phyloP scores from a whole-genome alignment of 1,140 invertebrate species.

The Physella acuta region DNA sequence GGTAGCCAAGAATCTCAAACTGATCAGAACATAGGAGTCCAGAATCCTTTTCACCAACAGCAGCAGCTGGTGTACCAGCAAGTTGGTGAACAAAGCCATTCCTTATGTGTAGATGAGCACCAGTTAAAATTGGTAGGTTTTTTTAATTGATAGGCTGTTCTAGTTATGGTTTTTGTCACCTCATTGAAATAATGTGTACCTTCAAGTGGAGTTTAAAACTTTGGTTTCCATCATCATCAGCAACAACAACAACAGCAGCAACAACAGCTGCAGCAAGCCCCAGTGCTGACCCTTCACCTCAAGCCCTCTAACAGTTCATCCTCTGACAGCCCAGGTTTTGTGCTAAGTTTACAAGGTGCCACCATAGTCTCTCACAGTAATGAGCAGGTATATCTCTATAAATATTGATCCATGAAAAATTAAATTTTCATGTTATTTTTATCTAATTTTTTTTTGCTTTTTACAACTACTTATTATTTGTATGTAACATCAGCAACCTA shows the following conservation, averaged over 20 bases:
- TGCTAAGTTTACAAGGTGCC: slow-evolving; percentile 20
- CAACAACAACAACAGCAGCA: slow-evolving; percentile 22
- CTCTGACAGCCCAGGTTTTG: slow-evolving; percentile 20
- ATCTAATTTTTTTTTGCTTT: too few relatives aligned
- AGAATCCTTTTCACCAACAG: neutral
- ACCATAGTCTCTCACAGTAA: slow-evolving; percentile 11
- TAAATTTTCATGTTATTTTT: too few relatives aligned
- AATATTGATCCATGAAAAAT: too few relatives aligned
- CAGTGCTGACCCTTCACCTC: slow-evolving; percentile 18
- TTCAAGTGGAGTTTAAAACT: too few relatives aligned
- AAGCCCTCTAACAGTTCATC: slow-evolving; percentile 5
- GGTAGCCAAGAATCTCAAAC: slow-evolving; percentile 4
- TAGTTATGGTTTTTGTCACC: neutral
- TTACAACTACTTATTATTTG: too few relatives aligned
- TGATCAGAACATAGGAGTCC: neutral
- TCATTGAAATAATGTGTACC: neutral
- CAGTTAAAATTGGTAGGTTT: neutral
- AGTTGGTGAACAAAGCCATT: slow-evolving; percentile 22
- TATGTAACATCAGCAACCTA: too few relatives aligned
- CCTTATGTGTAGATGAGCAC: neutral
- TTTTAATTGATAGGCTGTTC: too few relatives aligned
- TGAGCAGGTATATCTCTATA: slow-evolving; percentile 1
- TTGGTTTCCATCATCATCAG: neutral
- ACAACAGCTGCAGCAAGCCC: slow-evolving; percentile 3
- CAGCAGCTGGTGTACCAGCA: slow-evolving; percentile 1